Evolutionary conservation across 2,113 vertebrate species (phyloP).

Genomic region (Hucho hucho): DNA sequence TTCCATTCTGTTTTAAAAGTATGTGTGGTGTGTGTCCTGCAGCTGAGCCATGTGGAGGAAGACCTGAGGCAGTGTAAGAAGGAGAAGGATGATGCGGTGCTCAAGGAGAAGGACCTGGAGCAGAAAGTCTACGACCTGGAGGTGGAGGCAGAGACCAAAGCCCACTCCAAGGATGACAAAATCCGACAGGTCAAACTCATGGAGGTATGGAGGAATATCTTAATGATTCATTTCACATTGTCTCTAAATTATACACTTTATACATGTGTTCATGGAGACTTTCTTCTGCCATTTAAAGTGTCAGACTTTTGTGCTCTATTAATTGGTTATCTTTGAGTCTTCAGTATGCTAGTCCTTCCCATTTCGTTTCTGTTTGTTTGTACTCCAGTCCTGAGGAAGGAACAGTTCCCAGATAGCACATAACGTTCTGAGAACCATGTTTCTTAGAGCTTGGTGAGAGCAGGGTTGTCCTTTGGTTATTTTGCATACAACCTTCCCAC

Average conservation of each 20-base stretch:
- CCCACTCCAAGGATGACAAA: constrained; percentile 81
- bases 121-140: constrained; percentile 84
- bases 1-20: neutral
- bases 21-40: constrained; percentile 26
- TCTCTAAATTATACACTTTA: too few species aligned
- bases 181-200: constrained; percentile 83
- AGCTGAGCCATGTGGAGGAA: constrained; percentile 82
- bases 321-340: neutral
- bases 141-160: constrained; percentile 79
- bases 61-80: constrained; percentile 79
- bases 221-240: too few species aligned
- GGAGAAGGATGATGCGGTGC: constrained; percentile 82
- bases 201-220: constrained; percentile 77
- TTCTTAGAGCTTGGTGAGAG: too few species aligned
- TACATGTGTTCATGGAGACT: too few species aligned
- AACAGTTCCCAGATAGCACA: too few species aligned
- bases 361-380: neutral
- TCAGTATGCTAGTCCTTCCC: too few species aligned
- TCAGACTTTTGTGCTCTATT: neutral
- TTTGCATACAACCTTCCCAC: too few species aligned
- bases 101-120: constrained; percentile 78
- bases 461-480: too few species aligned
- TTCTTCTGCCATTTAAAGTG: too few species aligned
- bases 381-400: neutral
- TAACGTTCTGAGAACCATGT: too few species aligned